Base-by-base conservation (phyloP, 2,888 invertebrate species). In the Deladenus siricidicola region DNA sequence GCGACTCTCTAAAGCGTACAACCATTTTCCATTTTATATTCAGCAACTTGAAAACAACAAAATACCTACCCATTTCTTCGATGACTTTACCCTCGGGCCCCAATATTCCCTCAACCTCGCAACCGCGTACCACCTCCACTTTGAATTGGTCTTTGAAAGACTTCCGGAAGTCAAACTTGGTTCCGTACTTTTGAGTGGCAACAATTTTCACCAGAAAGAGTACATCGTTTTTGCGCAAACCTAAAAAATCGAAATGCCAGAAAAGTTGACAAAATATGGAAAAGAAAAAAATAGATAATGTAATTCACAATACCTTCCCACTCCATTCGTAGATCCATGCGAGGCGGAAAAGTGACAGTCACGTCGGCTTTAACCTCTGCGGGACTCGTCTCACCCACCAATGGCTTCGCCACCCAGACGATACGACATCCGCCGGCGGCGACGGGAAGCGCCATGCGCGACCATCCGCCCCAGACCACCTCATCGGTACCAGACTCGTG, bases 61-160 rank as follows among this genome's bases (percentile, higher is more conserved):
- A 2, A n/a, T 28, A 51, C 69, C 30, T 52, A 78, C 82, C 82
- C 62, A 65, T 75, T 80, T 98, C 98, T 80, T 98, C 98, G 58
- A 98, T 91, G 3, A 98, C 89, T 65, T 90, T 84, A 0, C 96
- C 98, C 61, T 90, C 89, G 8, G 87, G 88, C 79, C 96, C 96
- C 54, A 98, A 81, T 90, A 99, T 89, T 1, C 98, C 96, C 80
- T 98, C 96, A 30, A 99, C 87, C 81, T 98, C 98, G 81, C 98
- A 98, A 0, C 98, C 98, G 21, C 98, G 85, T 0, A 99, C 92
- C 76, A 86, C 89, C 0, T 86, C 85, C 67, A 98, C 84, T 0
- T 93, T 92, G 29, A 72, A 55, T 42, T 71, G 71, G 29, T 66
- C 70, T 54, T 70, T 68, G 63, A 77, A 73, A 8, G 75, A 72